Conservation (phyloP, 2,888 invertebrate species). For the Syritta pipiens region DNA sequence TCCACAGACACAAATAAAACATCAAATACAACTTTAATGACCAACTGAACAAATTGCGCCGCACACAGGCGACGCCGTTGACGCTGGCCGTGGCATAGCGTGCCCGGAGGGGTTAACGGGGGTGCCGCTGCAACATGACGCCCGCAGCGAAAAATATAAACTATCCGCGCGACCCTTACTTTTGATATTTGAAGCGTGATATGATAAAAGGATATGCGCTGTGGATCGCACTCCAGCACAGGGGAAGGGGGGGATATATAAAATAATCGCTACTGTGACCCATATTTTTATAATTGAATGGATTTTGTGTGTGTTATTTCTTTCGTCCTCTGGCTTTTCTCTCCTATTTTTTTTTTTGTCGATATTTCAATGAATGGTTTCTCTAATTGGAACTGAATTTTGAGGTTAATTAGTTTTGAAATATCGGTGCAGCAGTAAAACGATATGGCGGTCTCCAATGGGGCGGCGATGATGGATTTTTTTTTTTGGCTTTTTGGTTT, state of each 20-base stretch:
- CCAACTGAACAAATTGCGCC: slow-evolving; percentile 50
- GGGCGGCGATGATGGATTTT: neutral
- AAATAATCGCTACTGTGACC: slow-evolving; percentile 43
- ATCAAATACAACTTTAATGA: slow-evolving; percentile 51
- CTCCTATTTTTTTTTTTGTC: neutral
- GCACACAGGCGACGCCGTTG: too few relatives aligned
- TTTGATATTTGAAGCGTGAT: slow-evolving; percentile 58
- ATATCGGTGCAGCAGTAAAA: slow-evolving; percentile 24
- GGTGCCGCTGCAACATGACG: too few relatives aligned
- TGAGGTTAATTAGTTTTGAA: slow-evolving; percentile 61
- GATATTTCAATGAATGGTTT: slow-evolving; percentile 34
- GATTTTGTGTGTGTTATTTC: neutral
- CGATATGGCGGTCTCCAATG: slow-evolving; percentile 4
- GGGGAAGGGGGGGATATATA: neutral
- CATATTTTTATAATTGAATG: slow-evolving; percentile 51
- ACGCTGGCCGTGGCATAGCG: too few relatives aligned
- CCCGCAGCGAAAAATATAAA: slow-evolving; percentile 19
- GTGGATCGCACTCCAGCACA: neutral
- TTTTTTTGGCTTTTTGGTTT: neutral
- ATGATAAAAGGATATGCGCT: slow-evolving; percentile 25
- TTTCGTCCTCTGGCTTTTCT: neutral
- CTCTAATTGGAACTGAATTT: slow-evolving; percentile 49
- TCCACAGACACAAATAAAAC: neutral
- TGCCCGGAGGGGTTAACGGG: too few relatives aligned
- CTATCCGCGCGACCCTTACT: slow-evolving; percentile 53